Conservation (phyloP, 2,888 invertebrate species). For the Drosophila mulleri region DNA sequence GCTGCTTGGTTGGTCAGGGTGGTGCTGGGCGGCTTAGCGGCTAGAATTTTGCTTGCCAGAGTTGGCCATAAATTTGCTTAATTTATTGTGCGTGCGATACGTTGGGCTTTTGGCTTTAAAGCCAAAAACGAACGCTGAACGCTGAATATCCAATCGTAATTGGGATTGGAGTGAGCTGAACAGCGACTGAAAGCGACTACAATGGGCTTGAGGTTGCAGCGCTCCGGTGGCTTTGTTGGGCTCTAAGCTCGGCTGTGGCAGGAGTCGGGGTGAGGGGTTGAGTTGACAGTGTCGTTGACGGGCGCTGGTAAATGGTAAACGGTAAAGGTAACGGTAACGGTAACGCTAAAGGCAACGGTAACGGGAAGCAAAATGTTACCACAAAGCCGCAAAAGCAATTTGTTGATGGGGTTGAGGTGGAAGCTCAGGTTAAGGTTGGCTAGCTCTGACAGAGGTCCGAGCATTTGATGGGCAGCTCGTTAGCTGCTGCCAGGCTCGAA, state of each 20-base stretch:
- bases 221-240: background rate
- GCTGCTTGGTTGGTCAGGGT: background rate
- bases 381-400: slow-evolving; percentile 69
- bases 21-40: slow-evolving; percentile 1
- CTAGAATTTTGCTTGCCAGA: slow-evolving; percentile 4
- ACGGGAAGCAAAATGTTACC: slow-evolving; percentile 13
- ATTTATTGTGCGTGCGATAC: slow-evolving; percentile 67
- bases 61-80: slow-evolving; percentile 69
- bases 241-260: background rate
- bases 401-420: slow-evolving; percentile 51
- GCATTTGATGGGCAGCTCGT: slow-evolving; percentile 55
- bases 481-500: slow-evolving; percentile 17
- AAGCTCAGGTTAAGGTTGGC: slow-evolving; percentile 27
- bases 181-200: background rate
- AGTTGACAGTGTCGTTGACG: background rate
- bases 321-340: background rate
- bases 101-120: slow-evolving; percentile 58
- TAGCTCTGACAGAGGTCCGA: slow-evolving; percentile 40
- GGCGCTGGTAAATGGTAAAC: background rate
- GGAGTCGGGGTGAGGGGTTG: background rate
- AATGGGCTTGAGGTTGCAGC: slow-evolving; percentile 6
- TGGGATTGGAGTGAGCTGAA: slow-evolving; percentile 22
- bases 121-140: slow-evolving; percentile 34
- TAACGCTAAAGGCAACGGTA: background rate
- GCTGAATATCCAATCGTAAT: slow-evolving; percentile 47